These are phyloP conservation scores for Andrena dorsata DNA, from an alignment of 2,888 invertebrate genomes.

Conservation along the genomic window DNA sequence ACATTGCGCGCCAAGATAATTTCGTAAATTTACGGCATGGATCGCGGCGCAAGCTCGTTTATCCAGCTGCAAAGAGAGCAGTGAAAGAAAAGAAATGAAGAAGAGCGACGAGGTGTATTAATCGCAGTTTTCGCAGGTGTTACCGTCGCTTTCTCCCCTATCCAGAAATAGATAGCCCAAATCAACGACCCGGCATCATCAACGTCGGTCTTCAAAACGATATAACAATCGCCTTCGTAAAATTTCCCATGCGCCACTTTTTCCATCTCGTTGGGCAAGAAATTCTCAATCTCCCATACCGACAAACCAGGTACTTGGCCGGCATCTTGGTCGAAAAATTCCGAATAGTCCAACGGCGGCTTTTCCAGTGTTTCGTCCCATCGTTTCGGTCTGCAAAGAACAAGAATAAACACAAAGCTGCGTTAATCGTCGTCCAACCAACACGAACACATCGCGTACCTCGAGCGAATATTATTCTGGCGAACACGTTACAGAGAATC, in stretches of 20 bases:
- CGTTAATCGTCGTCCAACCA: neutral
- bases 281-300: constrained; percentile 99
- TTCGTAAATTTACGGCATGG: constrained; percentile 99
- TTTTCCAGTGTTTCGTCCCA: constrained; percentile 99
- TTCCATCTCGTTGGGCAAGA: constrained; percentile 97
- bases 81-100: neutral
- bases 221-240: constrained; percentile 99
- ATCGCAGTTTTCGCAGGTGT: neutral
- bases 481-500: constrained; percentile 62
- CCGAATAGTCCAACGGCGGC: constrained; percentile 98
- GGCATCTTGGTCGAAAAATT: constrained; percentile 98
- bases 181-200: constrained; percentile 94
- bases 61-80: constrained; percentile 91
- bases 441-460: neutral
- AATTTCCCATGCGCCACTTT: constrained; percentile 98
- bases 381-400: constrained; percentile 91
- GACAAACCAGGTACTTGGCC: constrained; percentile 96
- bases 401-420: constrained; percentile 40
- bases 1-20: constrained; percentile 96
- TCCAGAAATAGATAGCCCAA: constrained; percentile 99
- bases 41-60: constrained; percentile 98
- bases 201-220: constrained; percentile 94
- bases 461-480: neutral
- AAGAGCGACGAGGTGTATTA: neutral
- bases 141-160: constrained; percentile 97